phyloP scores from a whole-genome alignment of 2,797 vertebrate genomes.

The Lophius americanus region DNA sequence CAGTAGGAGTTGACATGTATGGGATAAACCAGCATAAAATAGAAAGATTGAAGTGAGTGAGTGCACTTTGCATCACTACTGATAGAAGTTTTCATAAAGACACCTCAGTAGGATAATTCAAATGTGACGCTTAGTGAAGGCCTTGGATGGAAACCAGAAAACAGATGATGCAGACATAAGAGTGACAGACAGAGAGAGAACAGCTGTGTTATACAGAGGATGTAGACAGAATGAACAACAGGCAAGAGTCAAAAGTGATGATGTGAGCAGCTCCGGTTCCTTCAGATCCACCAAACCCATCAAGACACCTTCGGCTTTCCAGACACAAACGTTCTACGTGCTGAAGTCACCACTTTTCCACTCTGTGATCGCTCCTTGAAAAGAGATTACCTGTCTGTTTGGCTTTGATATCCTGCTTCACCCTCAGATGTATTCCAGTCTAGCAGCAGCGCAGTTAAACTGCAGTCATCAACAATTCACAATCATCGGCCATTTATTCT shows the following conservation, averaged over 20 bases:
- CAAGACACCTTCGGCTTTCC: background rate
- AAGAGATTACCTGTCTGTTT: background rate
- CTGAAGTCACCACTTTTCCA: background rate
- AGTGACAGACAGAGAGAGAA: constrained; percentile 17
- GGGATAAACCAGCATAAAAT: too few species aligned
- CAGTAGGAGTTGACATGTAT: too few species aligned
- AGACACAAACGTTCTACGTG: background rate
- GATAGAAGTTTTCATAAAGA: background rate
- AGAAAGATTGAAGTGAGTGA: too few species aligned
- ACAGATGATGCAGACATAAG: constrained; percentile 37
- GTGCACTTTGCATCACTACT: background rate
- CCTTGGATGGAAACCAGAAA: constrained; percentile 59
- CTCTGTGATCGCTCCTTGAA: background rate
- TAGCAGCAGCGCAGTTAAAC: background rate
- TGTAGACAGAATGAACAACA: constrained; percentile 43
- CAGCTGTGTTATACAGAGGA: constrained; percentile 19
- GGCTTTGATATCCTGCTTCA: background rate
- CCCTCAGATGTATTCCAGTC: constrained; percentile 3
- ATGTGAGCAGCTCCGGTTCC: constrained; percentile 19
- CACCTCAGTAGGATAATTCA: background rate
- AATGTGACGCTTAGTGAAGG: too few species aligned
- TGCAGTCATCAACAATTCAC: constrained; percentile 1
- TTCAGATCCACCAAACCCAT: constrained; percentile 1
- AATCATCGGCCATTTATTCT: background rate
- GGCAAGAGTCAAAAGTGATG: constrained; percentile 34